These are phyloP conservation scores for Eulemur rubriventer DNA, from an alignment of 2,797 vertebrate genomes.

Conservation along the genomic window DNA sequence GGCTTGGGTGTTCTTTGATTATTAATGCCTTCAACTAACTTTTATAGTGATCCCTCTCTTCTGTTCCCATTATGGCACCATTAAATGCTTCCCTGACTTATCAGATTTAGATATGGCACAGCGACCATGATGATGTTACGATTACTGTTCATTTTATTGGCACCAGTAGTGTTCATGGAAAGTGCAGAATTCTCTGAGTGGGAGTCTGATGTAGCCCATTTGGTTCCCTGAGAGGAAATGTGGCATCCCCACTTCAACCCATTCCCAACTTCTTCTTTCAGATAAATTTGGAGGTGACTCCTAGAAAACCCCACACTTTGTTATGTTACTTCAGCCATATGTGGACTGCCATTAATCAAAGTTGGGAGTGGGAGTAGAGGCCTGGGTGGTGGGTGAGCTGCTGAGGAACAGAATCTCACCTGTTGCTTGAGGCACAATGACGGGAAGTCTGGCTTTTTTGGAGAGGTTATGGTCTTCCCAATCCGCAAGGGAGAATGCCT, in stretches of 20 bases:
- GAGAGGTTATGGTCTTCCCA: neutral
- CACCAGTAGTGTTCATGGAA: neutral
- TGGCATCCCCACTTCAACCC: neutral
- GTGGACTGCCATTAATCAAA: neutral
- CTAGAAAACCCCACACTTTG: neutral
- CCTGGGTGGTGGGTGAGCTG: neutral
- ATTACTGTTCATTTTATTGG: neutral
- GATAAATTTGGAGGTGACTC: neutral
- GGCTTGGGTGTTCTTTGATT: neutral
- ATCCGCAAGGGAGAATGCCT: neutral
- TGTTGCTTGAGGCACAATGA: neutral
- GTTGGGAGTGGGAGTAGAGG: neutral
- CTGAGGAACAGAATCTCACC: neutral
- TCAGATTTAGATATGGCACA: neutral
- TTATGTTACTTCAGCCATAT: neutral
- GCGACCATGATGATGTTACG: neutral
- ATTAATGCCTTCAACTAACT: neutral
- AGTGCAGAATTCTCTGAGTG: neutral
- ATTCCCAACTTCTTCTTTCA: neutral
- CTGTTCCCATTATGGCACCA: neutral
- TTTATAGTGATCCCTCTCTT: neutral
- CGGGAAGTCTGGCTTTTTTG: neutral
- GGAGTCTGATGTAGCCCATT: neutral
- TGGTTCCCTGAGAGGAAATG: neutral
- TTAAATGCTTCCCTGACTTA: neutral